A percentile compares a stretch with the other conserved stretches of the same genome.
These are phyloP conservation scores for Bujurquina vittata DNA, from an alignment of 2,113 vertebrate genomes.

Conservation along the genomic window DNA sequence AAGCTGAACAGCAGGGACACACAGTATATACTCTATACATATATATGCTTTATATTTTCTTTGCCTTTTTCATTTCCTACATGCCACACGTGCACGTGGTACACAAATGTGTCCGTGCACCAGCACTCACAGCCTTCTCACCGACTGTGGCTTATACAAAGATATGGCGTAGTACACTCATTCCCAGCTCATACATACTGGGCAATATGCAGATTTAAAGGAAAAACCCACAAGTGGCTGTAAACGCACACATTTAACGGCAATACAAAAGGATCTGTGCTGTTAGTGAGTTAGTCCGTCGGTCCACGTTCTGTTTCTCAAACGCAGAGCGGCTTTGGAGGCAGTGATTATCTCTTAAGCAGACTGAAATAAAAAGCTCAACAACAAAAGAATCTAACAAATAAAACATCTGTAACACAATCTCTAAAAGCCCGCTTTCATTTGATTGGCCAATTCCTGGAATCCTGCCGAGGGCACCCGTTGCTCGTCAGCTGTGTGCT, in stretches of 20 bases:
- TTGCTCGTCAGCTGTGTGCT: too few relatives aligned
- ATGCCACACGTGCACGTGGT: neutral
- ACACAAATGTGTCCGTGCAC: constrained; percentile 5
- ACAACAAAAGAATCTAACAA: neutral
- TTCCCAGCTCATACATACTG: neutral
- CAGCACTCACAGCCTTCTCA: constrained; percentile 59
- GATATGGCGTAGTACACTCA: constrained; percentile 1
- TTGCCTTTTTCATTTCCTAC: constrained; percentile 20
- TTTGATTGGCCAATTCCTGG: too few relatives aligned
- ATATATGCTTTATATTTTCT: neutral
- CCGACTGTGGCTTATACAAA: constrained; percentile 59
- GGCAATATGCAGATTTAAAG: constrained; percentile 8
- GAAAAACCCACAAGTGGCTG: neutral
- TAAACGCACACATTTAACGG: constrained; percentile 50
- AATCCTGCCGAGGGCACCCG: too few relatives aligned
- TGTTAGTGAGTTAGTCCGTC: neutral
- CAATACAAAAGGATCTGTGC: constrained; percentile 31
- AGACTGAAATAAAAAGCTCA: neutral
- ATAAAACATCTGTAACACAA: neutral
- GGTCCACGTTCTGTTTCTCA: neutral
- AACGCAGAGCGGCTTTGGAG: constrained; percentile 2
- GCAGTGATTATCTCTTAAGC: neutral
- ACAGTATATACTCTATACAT: neutral
- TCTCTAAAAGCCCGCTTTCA: too few relatives aligned
- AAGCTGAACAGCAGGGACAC: neutral